A percentile compares a stretch with the other conserved stretches of the same genome.
Conservation (phyloP, 2,888 invertebrate species). For the Lasioglossum calceatum region DNA sequence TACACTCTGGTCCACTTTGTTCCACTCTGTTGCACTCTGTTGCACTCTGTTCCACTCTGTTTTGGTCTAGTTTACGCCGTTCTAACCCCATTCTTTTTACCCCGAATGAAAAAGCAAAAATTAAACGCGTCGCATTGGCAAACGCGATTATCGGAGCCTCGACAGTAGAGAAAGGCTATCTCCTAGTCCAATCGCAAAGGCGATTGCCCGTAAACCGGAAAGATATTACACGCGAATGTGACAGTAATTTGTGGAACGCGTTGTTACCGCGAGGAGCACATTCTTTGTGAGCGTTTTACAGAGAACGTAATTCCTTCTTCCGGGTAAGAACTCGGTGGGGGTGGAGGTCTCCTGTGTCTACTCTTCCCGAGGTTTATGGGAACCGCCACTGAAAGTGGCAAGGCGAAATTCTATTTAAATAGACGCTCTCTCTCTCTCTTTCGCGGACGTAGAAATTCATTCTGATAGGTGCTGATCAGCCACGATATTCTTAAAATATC, state of each 20-base stretch:
- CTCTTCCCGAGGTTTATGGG: neutral
- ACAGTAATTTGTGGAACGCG: slow-evolving; percentile 8
- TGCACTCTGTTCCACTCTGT: neutral
- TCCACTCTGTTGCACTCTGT: neutral
- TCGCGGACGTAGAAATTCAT: neutral
- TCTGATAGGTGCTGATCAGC: neutral
- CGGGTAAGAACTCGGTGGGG: neutral
- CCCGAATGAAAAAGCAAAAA: neutral
- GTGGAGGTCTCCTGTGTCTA: neutral
- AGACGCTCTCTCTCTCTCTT: neutral
- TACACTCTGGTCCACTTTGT: neutral
- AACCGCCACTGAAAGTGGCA: too few relatives aligned
- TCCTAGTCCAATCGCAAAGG: neutral
- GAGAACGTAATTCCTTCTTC: neutral
- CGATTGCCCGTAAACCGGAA: neutral
- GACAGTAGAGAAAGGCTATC: neutral
- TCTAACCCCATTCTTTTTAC: neutral
- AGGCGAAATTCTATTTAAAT: neutral
- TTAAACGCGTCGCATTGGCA: slow-evolving; percentile 5
- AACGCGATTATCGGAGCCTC: slow-evolving; percentile 11
- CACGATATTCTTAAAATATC: too few relatives aligned
- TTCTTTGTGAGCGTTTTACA: neutral
- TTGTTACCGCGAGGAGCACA: neutral
- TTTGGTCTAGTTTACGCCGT: neutral
- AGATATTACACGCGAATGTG: neutral